A percentile compares a stretch with the other conserved stretches of the same genome.
Evolutionary conservation across 2,113 vertebrate genomes (phyloP).

Genomic region (Ploceus nigricollis): DNA sequence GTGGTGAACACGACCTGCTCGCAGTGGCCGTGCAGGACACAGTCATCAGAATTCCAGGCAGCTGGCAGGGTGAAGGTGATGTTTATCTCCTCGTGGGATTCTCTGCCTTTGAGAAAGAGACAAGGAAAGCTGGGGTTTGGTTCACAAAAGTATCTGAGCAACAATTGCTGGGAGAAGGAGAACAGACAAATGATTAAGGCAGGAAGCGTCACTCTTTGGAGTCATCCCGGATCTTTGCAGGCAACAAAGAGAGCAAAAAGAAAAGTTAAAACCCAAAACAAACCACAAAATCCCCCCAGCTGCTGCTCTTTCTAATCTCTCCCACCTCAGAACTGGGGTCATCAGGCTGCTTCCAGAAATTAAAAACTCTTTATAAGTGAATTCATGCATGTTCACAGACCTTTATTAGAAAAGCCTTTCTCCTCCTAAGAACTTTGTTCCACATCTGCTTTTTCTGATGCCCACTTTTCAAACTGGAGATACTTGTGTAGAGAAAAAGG

Average conservation of each 20-base stretch:
- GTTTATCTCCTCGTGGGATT: constrained; percentile 95
- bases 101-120: constrained; percentile 78
- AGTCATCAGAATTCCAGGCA: constrained; percentile 94
- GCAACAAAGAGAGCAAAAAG: not conserved
- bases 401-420: not conserved
- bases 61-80: constrained; percentile 93
- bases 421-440: not conserved
- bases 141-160: not conserved
- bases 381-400: not conserved
- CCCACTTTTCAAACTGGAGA: not conserved
- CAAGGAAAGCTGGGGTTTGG: not conserved
- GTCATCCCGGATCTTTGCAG: not conserved
- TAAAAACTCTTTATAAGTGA: not conserved
- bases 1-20: constrained; percentile 95
- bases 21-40: constrained; percentile 90
- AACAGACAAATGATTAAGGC: not conserved
- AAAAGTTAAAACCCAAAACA: not conserved
- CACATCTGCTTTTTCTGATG: not conserved
- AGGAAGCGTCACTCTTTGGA: not conserved
- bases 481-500: not conserved
- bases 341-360: not conserved
- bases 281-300: not conserved
- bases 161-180: not conserved
- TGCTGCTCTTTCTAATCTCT: not conserved
- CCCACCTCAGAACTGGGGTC: not conserved